phyloP scores from a whole-genome alignment of 2,888 invertebrate species.

The Drosophila flavopinicola region DNA sequence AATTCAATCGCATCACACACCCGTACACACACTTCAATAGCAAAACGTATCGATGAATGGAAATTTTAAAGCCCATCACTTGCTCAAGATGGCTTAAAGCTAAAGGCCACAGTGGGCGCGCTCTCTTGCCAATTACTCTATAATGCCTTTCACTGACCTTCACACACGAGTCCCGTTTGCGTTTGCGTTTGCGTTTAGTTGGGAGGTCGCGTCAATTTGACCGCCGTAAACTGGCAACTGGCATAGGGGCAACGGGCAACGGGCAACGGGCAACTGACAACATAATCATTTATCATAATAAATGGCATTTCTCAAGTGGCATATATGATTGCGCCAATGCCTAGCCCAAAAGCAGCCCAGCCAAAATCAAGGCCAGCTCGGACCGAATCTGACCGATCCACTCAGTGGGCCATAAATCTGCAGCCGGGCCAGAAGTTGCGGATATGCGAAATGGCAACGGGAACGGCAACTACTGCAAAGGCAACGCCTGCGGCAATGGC shows the following conservation, averaged over 20 bases:
- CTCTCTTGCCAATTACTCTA: slow-evolving; percentile 44
- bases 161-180: slow-evolving; percentile 39
- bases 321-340: slow-evolving; percentile 68
- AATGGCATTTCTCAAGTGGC: slow-evolving; percentile 75
- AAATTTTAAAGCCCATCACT: slow-evolving; percentile 23
- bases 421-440: slow-evolving; percentile 57
- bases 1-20: slow-evolving; percentile 42
- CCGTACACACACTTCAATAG: slow-evolving; percentile 46
- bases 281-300: slow-evolving; percentile 77
- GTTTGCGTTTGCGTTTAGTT: slow-evolving; percentile 17
- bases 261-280: slow-evolving; percentile 40
- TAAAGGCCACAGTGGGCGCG: neutral
- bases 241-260: slow-evolving; percentile 7
- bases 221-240: slow-evolving; percentile 29
- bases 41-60: slow-evolving; percentile 34
- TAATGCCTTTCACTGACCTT: slow-evolving; percentile 68
- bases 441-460: slow-evolving; percentile 69
- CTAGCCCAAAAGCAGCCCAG: slow-evolving; percentile 1
- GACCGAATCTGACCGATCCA: slow-evolving; percentile 28
- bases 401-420: slow-evolving; percentile 67
- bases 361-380: slow-evolving; percentile 42
- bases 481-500: no score
- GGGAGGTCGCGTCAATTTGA: slow-evolving; percentile 39
- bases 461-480: no score
- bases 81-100: slow-evolving; percentile 39